These are phyloP conservation scores for Achatina immaculata DNA, from an alignment of 1,140 invertebrate genomes.

Conservation along the genomic window DNA sequence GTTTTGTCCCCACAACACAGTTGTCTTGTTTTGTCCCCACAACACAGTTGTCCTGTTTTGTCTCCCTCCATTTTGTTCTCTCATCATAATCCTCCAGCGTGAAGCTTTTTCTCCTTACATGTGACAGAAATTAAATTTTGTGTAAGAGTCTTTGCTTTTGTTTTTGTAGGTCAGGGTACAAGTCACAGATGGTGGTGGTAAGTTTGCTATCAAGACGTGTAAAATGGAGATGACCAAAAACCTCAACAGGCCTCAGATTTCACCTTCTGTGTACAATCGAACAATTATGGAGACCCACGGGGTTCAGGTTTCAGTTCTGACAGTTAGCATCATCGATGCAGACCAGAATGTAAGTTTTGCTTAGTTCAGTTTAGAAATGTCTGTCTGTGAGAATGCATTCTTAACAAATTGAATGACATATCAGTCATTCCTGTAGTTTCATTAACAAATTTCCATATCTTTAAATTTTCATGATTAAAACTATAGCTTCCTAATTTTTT, in stretches of 20 bases:
- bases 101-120: no score
- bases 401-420: not conserved
- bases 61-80: no score
- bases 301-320: not conserved
- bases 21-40: no score
- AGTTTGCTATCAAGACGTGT: constrained; percentile 9
- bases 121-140: no score
- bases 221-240: constrained; percentile 22
- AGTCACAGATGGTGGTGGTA: constrained; percentile 24
- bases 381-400: no score
- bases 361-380: no score
- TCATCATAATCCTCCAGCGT: no score
- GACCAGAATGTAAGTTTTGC: constrained; percentile 24
- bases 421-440: not conserved
- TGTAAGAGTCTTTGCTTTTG: no score
- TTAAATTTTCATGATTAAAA: not conserved
- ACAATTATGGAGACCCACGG: constrained; percentile 12
- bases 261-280: not conserved
- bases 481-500: not conserved
- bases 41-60: no score
- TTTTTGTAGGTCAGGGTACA: constrained; percentile 20
- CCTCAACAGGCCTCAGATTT: constrained; percentile 11
- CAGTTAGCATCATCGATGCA: constrained; percentile 10
- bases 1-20: no score
- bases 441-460: not conserved